Conservation (phyloP, 2,113 vertebrate genomes). For the Ciconia boyciana region DNA sequence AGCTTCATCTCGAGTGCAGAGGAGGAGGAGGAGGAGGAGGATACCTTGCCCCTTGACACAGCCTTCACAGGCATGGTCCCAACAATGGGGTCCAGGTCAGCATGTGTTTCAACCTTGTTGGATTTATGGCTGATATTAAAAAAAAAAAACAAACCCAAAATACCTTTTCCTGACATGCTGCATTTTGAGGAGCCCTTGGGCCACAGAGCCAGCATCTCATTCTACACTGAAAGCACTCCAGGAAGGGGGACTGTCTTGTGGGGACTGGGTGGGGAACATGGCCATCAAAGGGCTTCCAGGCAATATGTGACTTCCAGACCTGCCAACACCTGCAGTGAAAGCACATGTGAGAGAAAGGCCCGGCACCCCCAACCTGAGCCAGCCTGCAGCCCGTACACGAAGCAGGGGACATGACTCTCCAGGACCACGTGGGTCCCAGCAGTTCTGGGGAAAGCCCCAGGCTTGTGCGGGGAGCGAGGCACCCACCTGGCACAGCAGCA, state of each 20-base stretch:
- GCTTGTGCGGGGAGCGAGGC: rapidly evolving
- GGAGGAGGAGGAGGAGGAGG: not conserved
- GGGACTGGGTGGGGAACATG: not conserved
- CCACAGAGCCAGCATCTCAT: not conserved
- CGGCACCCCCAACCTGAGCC: not conserved
- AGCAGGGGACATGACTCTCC: not conserved
- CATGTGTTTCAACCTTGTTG: not conserved
- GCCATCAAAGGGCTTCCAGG: not conserved
- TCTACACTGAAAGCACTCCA: not conserved
- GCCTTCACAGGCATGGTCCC: not conserved
- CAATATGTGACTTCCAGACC: not conserved
- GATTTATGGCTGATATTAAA: not conserved
- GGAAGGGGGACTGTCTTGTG: not conserved
- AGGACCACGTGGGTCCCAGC: not conserved
- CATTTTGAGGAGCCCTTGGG: not conserved
- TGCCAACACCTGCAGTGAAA: not conserved
- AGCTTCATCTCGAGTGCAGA: not conserved
- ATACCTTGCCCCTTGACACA: not conserved
- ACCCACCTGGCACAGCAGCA: not conserved
- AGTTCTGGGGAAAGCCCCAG: not conserved
- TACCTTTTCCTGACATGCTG: not conserved
- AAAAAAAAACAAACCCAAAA: rapidly evolving
- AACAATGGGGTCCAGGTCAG: rapidly evolving
- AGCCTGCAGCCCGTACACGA: rapidly evolving
- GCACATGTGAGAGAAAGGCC: not conserved